These are phyloP conservation scores for Astropecten irregularis DNA, from an alignment of 53 echinoderm and acorn worm species.

Conservation along the genomic window DNA sequence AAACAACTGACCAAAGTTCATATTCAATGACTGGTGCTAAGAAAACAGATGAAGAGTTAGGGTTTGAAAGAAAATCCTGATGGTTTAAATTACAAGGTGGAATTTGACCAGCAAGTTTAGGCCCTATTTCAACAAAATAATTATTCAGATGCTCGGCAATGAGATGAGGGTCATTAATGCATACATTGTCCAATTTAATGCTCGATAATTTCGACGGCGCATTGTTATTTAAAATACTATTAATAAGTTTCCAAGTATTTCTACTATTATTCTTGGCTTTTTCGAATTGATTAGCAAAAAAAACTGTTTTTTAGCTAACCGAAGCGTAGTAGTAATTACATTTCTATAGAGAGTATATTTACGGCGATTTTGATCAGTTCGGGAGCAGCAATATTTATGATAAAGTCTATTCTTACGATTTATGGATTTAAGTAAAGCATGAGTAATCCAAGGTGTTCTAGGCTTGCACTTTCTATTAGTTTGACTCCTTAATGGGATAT, in stretches of 20 bases:
- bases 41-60: neutral
- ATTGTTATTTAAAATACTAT: neutral
- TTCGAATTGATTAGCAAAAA: neutral
- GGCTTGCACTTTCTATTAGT: neutral
- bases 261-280: neutral
- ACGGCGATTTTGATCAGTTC: neutral
- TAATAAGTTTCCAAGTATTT: neutral
- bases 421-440: conserved; percentile 7
- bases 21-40: neutral
- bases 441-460: neutral
- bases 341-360: neutral
- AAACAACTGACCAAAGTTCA: neutral
- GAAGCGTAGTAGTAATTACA: neutral
- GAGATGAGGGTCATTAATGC: neutral
- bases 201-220: neutral
- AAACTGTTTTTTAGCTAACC: neutral
- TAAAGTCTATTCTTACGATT: conserved; percentile 28
- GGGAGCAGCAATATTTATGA: conserved; percentile 7
- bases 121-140: neutral
- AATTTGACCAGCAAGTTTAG: too few relatives aligned
- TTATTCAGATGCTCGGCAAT: neutral
- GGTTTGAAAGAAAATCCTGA: too few relatives aligned
- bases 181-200: neutral
- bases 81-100: too few relatives aligned
- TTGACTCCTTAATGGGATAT: neutral